Evolutionary conservation across 1,140 invertebrate genomes (phyloP), one percentile per base, ranked within the genome.

Genomic region (Aphidius gifuensis): DNA sequence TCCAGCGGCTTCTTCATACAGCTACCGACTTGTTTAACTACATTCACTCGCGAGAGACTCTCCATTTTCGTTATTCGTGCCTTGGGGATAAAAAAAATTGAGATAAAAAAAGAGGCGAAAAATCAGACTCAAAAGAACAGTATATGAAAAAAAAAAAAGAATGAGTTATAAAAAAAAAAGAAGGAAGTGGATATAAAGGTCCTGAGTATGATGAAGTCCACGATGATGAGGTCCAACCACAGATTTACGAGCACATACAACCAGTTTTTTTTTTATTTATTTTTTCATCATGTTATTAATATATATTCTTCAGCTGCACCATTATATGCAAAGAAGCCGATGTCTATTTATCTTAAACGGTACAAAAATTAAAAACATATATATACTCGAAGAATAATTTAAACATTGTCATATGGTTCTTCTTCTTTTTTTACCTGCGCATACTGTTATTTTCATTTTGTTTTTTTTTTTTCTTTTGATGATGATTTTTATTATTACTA

Each of bases 161-260:
- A 58, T 16, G 60, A 16, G 16, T 16, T 16, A 16, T 16, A 16
- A 16, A 16, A 16, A 16, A 16, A 16, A 16, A 54, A 47, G 51
- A 46, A 58, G 40, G 23, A 43, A 43, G 50, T 42, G 9, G 56
- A 16, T 16, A 16, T 16, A 16, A 16, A 60, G 43, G 51, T 1
- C 16, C 16, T 16, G 16, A 16, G 3, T 4, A 58, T 16, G 56
- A 58, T 47, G 56, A 43, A 42, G 56, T 23, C 38, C 44, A 43
- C 56, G 48, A 58, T 49, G 55, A 55, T 54, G 61, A 56, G 56
- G 50, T 45, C 62, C 56, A 38, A 51, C 67, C 70, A 67, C 74
- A 77, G 76, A 78, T 79, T 79, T 79, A 79, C 75, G 75, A 79
- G 61, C 75, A 67, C 68, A 72, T 71, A 49, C 62, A 55, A 69